Percentiles rank a stretch among this genome's conserved stretches.
Conservation (phyloP, 1,140 invertebrate species). For the Pseudobourletiella spinata region DNA sequence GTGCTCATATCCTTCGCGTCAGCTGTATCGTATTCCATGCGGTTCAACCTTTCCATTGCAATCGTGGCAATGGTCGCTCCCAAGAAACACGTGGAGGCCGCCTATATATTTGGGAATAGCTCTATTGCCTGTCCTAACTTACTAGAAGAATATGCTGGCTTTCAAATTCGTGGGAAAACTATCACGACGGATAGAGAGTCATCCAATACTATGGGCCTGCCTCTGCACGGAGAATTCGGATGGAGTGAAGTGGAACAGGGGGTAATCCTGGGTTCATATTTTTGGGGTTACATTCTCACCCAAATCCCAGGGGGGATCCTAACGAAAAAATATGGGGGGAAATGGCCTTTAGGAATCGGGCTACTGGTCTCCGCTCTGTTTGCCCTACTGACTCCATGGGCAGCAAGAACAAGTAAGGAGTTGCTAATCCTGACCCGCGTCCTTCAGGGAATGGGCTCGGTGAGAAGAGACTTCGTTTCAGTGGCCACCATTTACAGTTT, state of each 20-base stretch:
- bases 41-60: too few species aligned
- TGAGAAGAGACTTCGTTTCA: neutral
- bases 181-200: too few species aligned
- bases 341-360: slow-evolving; percentile 44
- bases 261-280: slow-evolving; percentile 68
- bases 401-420: slow-evolving; percentile 51
- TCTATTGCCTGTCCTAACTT: too few species aligned
- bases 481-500: neutral
- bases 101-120: too few species aligned
- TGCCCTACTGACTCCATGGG: slow-evolving; percentile 56
- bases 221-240: slow-evolving; percentile 65
- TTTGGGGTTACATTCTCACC: slow-evolving; percentile 70
- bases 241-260: slow-evolving; percentile 72
- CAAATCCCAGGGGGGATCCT: slow-evolving; percentile 61
- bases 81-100: too few species aligned
- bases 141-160: too few species aligned
- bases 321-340: slow-evolving; percentile 70
- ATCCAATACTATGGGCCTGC: too few species aligned
- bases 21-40: too few species aligned
- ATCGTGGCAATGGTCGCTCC: too few species aligned
- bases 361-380: slow-evolving; percentile 64
- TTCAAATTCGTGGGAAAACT: too few species aligned
- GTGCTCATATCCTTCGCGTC: too few species aligned
- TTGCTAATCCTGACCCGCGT: slow-evolving; percentile 56
- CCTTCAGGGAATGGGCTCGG: slow-evolving; percentile 67